phyloP scores from a whole-genome alignment of 1,140 invertebrate species.

The Drosophila simulans region DNA sequence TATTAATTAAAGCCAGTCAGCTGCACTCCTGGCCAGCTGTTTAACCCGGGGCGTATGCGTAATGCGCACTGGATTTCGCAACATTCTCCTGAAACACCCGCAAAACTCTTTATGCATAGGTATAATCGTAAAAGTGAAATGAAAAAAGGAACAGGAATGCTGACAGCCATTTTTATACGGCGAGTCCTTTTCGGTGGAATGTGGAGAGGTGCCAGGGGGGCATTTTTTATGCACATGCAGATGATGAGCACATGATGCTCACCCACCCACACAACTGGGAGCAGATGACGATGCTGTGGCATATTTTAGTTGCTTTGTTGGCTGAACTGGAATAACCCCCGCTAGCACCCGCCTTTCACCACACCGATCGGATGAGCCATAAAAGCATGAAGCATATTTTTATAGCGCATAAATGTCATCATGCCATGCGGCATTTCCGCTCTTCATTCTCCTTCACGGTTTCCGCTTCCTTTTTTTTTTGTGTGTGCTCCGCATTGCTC shows the following conservation, averaged over 20 bases:
- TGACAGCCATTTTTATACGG: slow-evolving; percentile 45
- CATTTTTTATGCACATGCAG: slow-evolving; percentile 45
- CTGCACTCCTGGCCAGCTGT: slow-evolving; percentile 35
- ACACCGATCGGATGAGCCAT: slow-evolving; percentile 49
- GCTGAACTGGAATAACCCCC: slow-evolving; percentile 33
- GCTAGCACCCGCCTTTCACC: neutral
- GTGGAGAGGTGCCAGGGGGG: slow-evolving; percentile 17
- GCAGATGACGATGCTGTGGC: slow-evolving; percentile 49
- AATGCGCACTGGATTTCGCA: slow-evolving; percentile 39
- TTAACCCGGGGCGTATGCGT: slow-evolving; percentile 48
- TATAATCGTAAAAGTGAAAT: slow-evolving; percentile 53
- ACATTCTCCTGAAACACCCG: slow-evolving; percentile 27
- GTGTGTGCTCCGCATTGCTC: slow-evolving; percentile 12
- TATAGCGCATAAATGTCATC: slow-evolving; percentile 80
- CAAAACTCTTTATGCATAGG: slow-evolving; percentile 53
- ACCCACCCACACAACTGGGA: slow-evolving; percentile 29
- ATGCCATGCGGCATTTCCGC: slow-evolving; percentile 66
- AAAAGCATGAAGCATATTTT: slow-evolving; percentile 75
- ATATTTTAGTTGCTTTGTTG: slow-evolving; percentile 67
- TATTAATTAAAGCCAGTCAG: slow-evolving; percentile 65
- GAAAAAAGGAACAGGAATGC: slow-evolving; percentile 20
- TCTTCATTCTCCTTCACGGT: neutral
- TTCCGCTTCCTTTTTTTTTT: slow-evolving; percentile 3
- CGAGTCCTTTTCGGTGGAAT: slow-evolving; percentile 17
- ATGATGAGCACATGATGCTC: slow-evolving; percentile 50